These are phyloP conservation scores for Falco punctatus DNA, from an alignment of 2,113 vertebrate species.

Conservation along the genomic window DNA sequence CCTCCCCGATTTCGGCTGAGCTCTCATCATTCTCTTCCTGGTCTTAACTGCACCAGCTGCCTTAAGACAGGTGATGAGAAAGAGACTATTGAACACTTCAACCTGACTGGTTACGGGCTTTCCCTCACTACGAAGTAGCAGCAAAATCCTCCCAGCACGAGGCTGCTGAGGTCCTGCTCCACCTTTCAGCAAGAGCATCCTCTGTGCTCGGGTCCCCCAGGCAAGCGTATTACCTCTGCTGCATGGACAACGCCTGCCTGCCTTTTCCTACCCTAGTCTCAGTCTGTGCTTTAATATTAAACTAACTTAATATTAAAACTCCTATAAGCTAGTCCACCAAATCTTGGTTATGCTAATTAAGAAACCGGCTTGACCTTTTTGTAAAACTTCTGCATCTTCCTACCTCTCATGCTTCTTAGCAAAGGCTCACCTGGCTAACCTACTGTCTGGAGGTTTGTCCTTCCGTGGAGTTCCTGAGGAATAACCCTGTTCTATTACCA, in stretches of 20 bases:
- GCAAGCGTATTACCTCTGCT: not conserved
- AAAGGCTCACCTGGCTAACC: not conserved
- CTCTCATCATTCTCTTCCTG: not conserved
- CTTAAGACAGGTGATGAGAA: not conserved
- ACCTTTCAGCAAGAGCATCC: not conserved
- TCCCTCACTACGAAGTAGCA: not conserved
- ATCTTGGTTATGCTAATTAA: not conserved
- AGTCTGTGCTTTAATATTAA: not conserved
- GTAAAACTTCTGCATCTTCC: not conserved
- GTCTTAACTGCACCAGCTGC: not conserved
- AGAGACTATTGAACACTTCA: not conserved
- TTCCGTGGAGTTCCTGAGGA: not conserved
- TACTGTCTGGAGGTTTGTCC: not conserved
- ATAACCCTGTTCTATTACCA: not conserved
- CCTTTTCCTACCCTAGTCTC: not conserved
- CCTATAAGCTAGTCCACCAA: not conserved
- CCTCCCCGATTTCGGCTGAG: not conserved
- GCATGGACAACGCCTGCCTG: rapidly evolving
- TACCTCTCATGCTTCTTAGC: not conserved
- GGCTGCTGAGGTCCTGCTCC: not conserved
- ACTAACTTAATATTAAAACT: not conserved
- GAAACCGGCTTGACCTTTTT: not conserved
- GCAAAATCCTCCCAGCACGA: not conserved
- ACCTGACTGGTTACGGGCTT: not conserved
- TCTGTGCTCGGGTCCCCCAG: not conserved